Evolutionary conservation across 2,797 vertebrate genomes (phyloP).

Genomic region (Macropodus opercularis): DNA sequence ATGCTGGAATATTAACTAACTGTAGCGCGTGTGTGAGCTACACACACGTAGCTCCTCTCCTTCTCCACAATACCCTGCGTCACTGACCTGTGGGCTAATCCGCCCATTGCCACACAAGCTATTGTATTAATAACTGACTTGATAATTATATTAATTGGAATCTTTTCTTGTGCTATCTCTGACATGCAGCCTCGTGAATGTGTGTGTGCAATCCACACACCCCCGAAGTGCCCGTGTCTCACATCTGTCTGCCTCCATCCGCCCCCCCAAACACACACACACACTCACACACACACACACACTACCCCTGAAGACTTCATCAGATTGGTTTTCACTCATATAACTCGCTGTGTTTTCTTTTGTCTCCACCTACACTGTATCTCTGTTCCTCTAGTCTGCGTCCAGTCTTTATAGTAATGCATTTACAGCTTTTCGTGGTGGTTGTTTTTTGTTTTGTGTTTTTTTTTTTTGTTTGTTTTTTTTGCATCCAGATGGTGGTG

Average conservation of each 20-base stretch:
- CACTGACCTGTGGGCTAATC: constrained; percentile 70
- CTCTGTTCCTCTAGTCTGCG: constrained; percentile 10
- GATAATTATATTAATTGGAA: constrained; percentile 80
- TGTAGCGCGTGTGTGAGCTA: constrained; percentile 1
- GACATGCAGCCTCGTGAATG: constrained; percentile 70
- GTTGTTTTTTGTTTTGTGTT: no score
- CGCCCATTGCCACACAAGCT: constrained; percentile 34
- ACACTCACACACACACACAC: constrained; percentile 3
- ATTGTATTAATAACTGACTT: constrained; percentile 75
- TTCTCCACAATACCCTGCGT: constrained; percentile 23
- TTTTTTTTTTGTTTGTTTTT: no score
- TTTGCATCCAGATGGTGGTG: no score
- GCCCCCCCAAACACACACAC: background rate
- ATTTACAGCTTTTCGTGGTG: no score
- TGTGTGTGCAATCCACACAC: constrained; percentile 27
- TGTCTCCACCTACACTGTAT: constrained; percentile 16
- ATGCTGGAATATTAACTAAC: constrained; percentile 13
- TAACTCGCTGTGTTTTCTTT: no score
- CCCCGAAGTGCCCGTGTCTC: constrained; percentile 46
- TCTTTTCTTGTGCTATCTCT: constrained; percentile 79
- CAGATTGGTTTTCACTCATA: constrained; percentile 10
- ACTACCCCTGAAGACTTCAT: constrained; percentile 24
- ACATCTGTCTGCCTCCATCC: constrained; percentile 29
- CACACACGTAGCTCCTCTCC: background rate
- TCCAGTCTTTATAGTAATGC: no score